Evolutionary conservation across 2,888 invertebrate species (phyloP), one percentile per base, ranked within the genome.

Genomic region (Parnassius apollo): DNA sequence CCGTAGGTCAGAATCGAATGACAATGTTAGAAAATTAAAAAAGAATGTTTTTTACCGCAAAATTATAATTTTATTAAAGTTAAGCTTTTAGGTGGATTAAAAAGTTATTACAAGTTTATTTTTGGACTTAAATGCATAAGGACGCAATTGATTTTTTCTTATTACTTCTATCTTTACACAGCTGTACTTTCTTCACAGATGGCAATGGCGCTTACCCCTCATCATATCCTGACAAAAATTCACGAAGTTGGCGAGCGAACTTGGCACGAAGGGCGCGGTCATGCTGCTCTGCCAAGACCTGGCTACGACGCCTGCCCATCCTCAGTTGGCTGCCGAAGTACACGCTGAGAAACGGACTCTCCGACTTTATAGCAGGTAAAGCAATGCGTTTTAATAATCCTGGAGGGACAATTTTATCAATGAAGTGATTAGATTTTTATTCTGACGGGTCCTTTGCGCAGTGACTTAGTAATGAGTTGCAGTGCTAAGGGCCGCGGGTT

Each of bases 361-460:
- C 95, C 25, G 97, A 97, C 81, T 76, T 96, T 58, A 95, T 97
- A 51, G 97, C 97, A 51, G 97, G 97, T 75, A 65, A 71, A 7
- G 7, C 25, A 25, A 25, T 7, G 3, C 35, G 35, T 35, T 35
- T 35, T 35, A 35, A 35, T 35, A 18, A 18, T 18, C 18, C 18
- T 18, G 18, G 18, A 18, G 18, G 18, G 18, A 18, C 18, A 18
- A 18, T 1, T 18, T 18, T 18, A 18, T 18, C 18, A 18, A 18
- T 18, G 18, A 18, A 18, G 18, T 18, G 18, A 18, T 18, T 18
- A 18, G 18, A 18, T 18, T 18, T 18, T 18, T 18, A 18, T 18
- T 18, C 18, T 18, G 18, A 18, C 18, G 18, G 18, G 1, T 18
- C 18, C 18, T 0, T 18, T 0, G 18, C 18, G 18, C 18, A 18